A percentile compares a stretch with the other conserved stretches of the same genome.
Conservation (phyloP, 1,140 invertebrate genomes). For the Leptinotarsa texana region DNA sequence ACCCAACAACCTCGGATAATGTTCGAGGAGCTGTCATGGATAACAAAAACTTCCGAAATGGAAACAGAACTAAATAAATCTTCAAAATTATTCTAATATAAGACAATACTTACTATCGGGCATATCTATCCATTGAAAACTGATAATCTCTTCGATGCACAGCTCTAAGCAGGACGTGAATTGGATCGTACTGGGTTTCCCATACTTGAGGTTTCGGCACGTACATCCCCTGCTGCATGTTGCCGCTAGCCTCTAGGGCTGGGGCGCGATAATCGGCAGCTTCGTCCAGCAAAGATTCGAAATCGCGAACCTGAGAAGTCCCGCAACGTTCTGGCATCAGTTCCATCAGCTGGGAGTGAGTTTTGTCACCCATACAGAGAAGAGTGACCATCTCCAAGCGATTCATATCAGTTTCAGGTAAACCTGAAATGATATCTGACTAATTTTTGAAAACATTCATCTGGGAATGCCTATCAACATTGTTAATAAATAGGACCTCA, state of each 20-base stretch:
- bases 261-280: slow-evolving; percentile 79
- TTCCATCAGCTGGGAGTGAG: slow-evolving; percentile 93
- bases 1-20: no score
- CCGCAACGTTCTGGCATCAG: slow-evolving; percentile 94
- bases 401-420: slow-evolving; percentile 60
- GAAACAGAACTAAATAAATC: no score
- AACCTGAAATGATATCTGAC: slow-evolving; percentile 48
- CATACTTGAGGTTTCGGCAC: slow-evolving; percentile 86
- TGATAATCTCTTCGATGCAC: slow-evolving; percentile 93
- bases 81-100: neutral
- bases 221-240: slow-evolving; percentile 92
- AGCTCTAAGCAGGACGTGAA: slow-evolving; percentile 87
- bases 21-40: no score
- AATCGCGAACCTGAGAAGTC: slow-evolving; percentile 85
- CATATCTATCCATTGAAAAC: slow-evolving; percentile 88
- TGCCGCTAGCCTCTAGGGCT: slow-evolving; percentile 72
- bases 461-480: no score
- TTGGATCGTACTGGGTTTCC: slow-evolving; percentile 91
- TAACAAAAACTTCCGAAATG: no score
- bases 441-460: no score
- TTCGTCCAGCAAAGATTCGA: slow-evolving; percentile 82
- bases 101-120: slow-evolving; percentile 73
- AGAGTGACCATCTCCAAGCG: slow-evolving; percentile 91
- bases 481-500: no score
- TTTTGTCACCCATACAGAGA: slow-evolving; percentile 90